Conservation (phyloP, 2,888 invertebrate genomes). For the Lasioglossum marginatum region DNA sequence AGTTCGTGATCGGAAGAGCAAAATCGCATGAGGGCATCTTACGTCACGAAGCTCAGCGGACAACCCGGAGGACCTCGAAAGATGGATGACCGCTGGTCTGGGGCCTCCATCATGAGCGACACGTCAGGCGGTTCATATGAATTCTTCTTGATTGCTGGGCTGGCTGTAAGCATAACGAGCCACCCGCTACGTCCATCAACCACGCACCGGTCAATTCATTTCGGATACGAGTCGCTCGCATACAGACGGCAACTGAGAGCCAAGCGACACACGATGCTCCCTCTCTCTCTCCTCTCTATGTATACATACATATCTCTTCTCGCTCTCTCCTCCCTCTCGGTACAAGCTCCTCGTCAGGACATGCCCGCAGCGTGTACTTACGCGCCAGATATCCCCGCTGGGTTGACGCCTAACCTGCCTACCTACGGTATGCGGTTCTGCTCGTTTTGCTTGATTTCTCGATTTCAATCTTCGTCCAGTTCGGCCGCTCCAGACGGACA, state of each 20-base stretch:
- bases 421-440: constrained; percentile 60
- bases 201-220: constrained; percentile 79
- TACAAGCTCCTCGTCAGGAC: constrained; percentile 53
- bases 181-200: constrained; percentile 84
- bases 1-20: too few species aligned
- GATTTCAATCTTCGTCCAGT: constrained; percentile 70
- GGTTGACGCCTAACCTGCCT: constrained; percentile 72
- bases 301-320: neutral
- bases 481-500: constrained; percentile 54
- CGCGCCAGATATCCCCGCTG: constrained; percentile 72
- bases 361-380: constrained; percentile 71
- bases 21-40: constrained; percentile 47
- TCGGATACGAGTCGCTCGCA: constrained; percentile 62
- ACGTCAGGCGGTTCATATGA: constrained; percentile 81
- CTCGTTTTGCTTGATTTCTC: constrained; percentile 68
- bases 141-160: constrained; percentile 81
- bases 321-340: constrained; percentile 19
- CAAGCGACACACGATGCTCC: neutral
- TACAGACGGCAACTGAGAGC: neutral
- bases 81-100: constrained; percentile 80
- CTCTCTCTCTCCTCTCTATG: neutral
- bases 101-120: constrained; percentile 83
- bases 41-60: constrained; percentile 72
- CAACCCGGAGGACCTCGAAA: constrained; percentile 74
- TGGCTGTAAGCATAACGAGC: constrained; percentile 80